Conservation (phyloP, 1,140 invertebrate species). For the Apis dorsata region DNA sequence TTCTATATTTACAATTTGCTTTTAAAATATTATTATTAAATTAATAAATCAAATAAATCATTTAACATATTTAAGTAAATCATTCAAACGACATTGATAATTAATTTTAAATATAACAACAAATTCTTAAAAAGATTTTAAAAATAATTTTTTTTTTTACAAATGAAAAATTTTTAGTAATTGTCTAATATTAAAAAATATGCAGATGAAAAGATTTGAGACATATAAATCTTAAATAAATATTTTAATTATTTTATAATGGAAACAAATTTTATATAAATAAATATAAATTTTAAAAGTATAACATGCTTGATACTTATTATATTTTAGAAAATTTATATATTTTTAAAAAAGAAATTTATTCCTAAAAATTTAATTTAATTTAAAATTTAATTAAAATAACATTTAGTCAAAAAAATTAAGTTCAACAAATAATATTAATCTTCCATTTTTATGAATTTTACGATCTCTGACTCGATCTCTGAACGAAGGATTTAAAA, state of each 20-base stretch:
- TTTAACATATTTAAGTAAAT: no score
- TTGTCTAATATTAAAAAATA: neutral
- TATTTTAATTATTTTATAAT: neutral
- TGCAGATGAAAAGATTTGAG: neutral
- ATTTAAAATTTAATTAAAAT: no score
- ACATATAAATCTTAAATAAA: neutral
- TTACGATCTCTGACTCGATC: neutral
- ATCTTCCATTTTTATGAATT: neutral
- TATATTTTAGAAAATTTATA: neutral
- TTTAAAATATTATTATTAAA: neutral
- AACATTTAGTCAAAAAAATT: neutral
- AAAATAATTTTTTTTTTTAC: neutral
- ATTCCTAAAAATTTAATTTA: neutral
- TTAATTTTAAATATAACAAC: neutral
- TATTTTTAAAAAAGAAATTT: no score
- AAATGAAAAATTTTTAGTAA: neutral
- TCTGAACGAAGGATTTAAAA: neutral
- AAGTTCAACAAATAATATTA: neutral
- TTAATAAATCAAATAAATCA: neutral
- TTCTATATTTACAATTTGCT: neutral
- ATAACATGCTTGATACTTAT: no score
- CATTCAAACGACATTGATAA: no score
- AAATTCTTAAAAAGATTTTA: neutral
- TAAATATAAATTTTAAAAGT: neutral
- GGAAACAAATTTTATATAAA: neutral